Percentiles rank a stretch among this genome's conserved stretches.
Evolutionary conservation across 2,888 invertebrate species (phyloP).

Genomic region (Orthosia gothica): DNA sequence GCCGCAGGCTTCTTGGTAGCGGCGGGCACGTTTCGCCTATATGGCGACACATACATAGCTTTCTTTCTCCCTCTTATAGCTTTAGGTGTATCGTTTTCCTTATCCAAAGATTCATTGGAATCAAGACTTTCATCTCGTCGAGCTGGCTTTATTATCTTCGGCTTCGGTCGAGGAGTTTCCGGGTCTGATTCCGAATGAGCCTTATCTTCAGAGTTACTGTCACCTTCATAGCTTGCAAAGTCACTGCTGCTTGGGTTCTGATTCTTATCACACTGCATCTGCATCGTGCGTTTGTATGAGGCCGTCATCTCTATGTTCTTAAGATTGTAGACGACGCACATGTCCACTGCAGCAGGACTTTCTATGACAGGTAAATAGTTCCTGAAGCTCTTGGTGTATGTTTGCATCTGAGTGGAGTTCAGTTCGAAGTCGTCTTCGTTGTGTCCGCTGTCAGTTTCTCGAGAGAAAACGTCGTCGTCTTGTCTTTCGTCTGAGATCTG

Average conservation of each 20-base stretch:
- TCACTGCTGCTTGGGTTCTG: conserved; percentile 84
- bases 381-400: conserved; percentile 91
- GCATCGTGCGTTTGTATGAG: conserved; percentile 78
- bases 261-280: conserved; percentile 72
- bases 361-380: conserved; percentile 89
- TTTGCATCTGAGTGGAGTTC: conserved; percentile 91
- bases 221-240: conserved; percentile 90
- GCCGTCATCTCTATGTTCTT: conserved; percentile 88
- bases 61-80: conserved; percentile 93
- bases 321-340: conserved; percentile 87
- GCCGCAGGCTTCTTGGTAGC: conserved; percentile 79
- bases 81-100: conserved; percentile 89
- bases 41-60: conserved; percentile 93
- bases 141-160: conserved; percentile 92
- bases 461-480: conserved; percentile 80
- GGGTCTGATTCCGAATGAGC: conserved; percentile 87
- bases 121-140: conserved; percentile 86
- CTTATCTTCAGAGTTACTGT: conserved; percentile 92
- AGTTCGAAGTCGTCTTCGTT: conserved; percentile 94
- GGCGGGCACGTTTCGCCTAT: conserved; percentile 82
- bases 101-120: conserved; percentile 87
- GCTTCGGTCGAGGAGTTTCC: conserved; percentile 87
- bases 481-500: conserved; percentile 80
- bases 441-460: conserved; percentile 92
- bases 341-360: conserved; percentile 86